These are phyloP conservation scores for Ephydatia muelleri DNA, from an alignment of 37 sponge, comb jelly and placozoan species.

Conservation along the genomic window DNA sequence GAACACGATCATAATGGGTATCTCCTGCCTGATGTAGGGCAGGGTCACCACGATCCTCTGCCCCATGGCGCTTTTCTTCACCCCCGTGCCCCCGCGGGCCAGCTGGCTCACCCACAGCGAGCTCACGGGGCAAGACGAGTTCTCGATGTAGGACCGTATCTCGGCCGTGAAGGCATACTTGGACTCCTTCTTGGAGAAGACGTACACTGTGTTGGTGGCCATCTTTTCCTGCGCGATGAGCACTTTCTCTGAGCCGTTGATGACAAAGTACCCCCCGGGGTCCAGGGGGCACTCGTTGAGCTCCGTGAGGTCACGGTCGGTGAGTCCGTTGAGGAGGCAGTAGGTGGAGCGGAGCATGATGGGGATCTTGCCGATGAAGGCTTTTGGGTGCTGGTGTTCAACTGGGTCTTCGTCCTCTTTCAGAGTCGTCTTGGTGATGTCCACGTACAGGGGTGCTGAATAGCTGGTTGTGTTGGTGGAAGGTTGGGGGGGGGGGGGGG, in stretches of 20 bases:
- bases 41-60: slow-evolving; percentile 94
- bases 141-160: slow-evolving; percentile 98
- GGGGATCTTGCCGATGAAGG: slow-evolving; percentile 99
- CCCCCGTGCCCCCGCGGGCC: slow-evolving; percentile 86
- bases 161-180: slow-evolving; percentile 98
- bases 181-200: slow-evolving; percentile 98
- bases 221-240: slow-evolving; percentile 99
- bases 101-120: slow-evolving; percentile 98
- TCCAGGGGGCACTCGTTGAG: slow-evolving; percentile 99
- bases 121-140: slow-evolving; percentile 98
- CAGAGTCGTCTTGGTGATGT: slow-evolving; percentile 89
- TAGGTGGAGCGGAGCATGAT: slow-evolving; percentile 99
- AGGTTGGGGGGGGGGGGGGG: neutral
- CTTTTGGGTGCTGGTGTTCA: slow-evolving; percentile 73
- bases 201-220: slow-evolving; percentile 99
- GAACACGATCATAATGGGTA: slow-evolving; percentile 99
- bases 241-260: slow-evolving; percentile 99
- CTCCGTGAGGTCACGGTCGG: slow-evolving; percentile 97
- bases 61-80: slow-evolving; percentile 90
- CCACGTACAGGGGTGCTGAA: slow-evolving; percentile 96
- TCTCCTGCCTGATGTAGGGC: slow-evolving; percentile 97
- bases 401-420: slow-evolving; percentile 71
- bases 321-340: slow-evolving; percentile 90
- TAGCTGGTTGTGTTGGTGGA: slow-evolving; percentile 40
- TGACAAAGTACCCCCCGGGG: slow-evolving; percentile 98